Base-by-base conservation (phyloP, 2,113 vertebrate species). In the Dascyllus trimaculatus region DNA sequence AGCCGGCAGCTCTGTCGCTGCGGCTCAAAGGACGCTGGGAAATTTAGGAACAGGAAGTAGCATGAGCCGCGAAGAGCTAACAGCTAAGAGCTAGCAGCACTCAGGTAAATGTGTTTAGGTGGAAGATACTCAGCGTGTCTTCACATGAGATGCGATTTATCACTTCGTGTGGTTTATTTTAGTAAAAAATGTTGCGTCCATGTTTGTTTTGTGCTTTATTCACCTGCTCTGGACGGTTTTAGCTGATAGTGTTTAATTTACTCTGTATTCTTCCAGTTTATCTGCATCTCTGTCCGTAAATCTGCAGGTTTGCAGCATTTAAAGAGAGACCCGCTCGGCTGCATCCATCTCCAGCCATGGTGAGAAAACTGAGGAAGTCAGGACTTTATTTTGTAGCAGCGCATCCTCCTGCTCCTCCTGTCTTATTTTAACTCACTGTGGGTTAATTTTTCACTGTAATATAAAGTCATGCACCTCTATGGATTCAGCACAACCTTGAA, bases 1-100 rank as follows among this genome's bases (percentile, higher is more conserved):
- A 21, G 18, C 1, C 17, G 0, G 0, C 0, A 1, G 11, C 21
- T 9, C 10, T 1, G 14, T 13, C 2, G 5, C 4, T 25, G 22
- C 10, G 13, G 1, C 83, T 1, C 85, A 86, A 81, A 81, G 85
- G 56, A 54, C 84, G 71, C 81, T 85, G 84, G 88, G 88, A 83
- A 75, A 69, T 75, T 5, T 43, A 11, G 15, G 40, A 0, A 0
- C 5, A 19, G 52, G 77, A 70, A 58, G 76, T 5, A 13, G 0
- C 25, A 29, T 0, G 57, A 46, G 43, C 25, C 0, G 19, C 11
- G 4, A 35, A 35, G 11, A 13, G 32, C 32, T 35, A 35, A 35
- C 32, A 43, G 9, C 2, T 40, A 11, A 19, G 32, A 7, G 1
- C 24, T 7, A 6, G 13, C 19, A 29, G 29, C 29, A 29, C 29